Evolutionary conservation across 2,888 invertebrate genomes (phyloP), one percentile per base, ranked within the genome.

Genomic region (Anaspis maculata): DNA sequence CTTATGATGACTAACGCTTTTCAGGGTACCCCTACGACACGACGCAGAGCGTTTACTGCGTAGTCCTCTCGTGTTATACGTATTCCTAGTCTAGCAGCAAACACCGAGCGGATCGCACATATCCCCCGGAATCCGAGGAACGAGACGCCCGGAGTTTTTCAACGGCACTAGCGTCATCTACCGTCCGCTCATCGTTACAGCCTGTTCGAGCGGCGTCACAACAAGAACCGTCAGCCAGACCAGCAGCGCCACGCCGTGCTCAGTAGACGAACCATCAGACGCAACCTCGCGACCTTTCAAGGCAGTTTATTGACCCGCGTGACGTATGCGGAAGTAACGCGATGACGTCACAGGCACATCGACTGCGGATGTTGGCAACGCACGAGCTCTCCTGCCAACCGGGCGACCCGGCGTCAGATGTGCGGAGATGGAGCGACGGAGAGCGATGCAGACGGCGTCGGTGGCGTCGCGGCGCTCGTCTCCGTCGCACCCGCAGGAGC

Each of bases 271-370:
- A 62, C 50, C 46, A 43, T n/a, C 35, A 37, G 27, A 45, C 42
- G 36, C 47, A 49, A 52, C 51, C 51, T 49, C 49, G 45, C 57
- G 65, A 64, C 65, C 66, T 65, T 66, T 63, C 66, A 66, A 66
- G 66, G 66, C 61, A 58, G 66, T 66, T 66, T 66, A 64, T 65
- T 66, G 65, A 64, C 61, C 66, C 49, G 54, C 25, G 52, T 64
- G 65, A 63, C 64, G 64, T 63, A 60, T 45, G 44, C 62, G 63
- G 62, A 65, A 64, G 55, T n/a, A n/a, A n/a, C n/a, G n/a, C 45
- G 23, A 41, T 57, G 59, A 64, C 63, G 64, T 64, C 61, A 63
- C 51, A 25, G 52, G 38, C 48, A 46, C 58, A 56, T 52, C 55
- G 59, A 57, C 56, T 54, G 54, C 56, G 54, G 55, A 53, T 50